Conservation (phyloP, 2,113 vertebrate species). For the Clarias magur region DNA sequence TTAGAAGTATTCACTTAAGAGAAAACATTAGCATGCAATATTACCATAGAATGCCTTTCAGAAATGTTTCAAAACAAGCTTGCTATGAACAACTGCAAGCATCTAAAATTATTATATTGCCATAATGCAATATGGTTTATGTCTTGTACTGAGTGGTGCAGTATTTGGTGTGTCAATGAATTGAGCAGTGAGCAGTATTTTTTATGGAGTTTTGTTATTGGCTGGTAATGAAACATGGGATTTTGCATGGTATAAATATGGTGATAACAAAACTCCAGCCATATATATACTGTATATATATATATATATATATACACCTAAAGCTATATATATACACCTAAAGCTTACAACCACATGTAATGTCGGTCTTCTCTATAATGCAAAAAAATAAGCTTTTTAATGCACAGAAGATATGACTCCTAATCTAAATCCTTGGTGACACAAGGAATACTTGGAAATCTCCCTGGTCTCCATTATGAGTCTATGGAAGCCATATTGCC, state of each 20-base stretch:
- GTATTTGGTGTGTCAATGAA: too few relatives aligned
- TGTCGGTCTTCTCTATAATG: background rate
- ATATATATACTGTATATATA: too few relatives aligned
- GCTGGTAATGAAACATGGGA: too few relatives aligned
- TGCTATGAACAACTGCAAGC: background rate
- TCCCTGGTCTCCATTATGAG: background rate
- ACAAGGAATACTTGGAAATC: background rate
- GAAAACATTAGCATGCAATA: slow-evolving; percentile 6
- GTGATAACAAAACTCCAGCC: too few relatives aligned
- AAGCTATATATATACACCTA: too few relatives aligned
- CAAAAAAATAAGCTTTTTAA: background rate
- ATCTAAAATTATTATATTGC: too few relatives aligned
- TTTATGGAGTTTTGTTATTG: too few relatives aligned
- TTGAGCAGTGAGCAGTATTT: too few relatives aligned
- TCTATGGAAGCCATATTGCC: background rate
- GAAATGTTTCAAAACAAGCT: background rate
- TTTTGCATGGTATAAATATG: too few relatives aligned
- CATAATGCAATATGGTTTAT: background rate
- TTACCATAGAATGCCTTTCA: background rate
- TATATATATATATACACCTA: too few relatives aligned
- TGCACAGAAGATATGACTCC: background rate
- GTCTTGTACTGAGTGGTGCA: background rate
- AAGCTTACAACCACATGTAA: background rate
- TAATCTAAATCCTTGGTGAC: background rate
- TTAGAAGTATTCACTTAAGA: slow-evolving; percentile 10